A percentile compares a stretch with the other conserved stretches of the same genome.
phyloP scores from a whole-genome alignment of 2,888 invertebrate genomes.

The Serripes groenlandicus region DNA sequence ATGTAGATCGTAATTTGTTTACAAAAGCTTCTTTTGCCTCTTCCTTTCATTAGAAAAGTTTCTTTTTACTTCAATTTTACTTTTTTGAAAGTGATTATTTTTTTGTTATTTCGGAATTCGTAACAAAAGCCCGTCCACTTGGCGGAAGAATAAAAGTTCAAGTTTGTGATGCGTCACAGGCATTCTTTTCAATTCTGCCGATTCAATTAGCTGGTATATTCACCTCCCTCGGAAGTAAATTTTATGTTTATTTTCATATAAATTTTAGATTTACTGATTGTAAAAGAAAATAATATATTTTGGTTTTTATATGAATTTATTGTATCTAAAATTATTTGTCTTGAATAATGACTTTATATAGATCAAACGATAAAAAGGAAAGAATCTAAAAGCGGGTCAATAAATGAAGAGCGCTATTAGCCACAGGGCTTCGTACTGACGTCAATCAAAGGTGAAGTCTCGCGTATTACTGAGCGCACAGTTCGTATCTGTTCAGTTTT shows the following conservation, averaged over 20 bases:
- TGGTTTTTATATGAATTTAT: no score
- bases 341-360: no score
- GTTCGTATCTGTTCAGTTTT: constrained; percentile 80
- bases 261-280: no score
- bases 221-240: constrained; percentile 70
- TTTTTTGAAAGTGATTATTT: constrained; percentile 66
- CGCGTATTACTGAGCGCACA: constrained; percentile 84
- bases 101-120: constrained; percentile 81
- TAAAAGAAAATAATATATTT: no score
- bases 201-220: constrained; percentile 82
- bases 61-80: background rate
- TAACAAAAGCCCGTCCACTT: constrained; percentile 82
- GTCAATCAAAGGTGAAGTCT: constrained; percentile 82
- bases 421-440: constrained; percentile 83
- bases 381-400: background rate
- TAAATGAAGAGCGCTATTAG: constrained; percentile 59
- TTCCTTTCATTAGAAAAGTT: background rate
- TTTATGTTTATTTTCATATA: constrained; percentile 21
- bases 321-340: no score
- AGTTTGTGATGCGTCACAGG: constrained; percentile 83
- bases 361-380: no score
- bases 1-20: background rate
- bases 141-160: constrained; percentile 80
- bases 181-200: constrained; percentile 84
- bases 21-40: background rate